These are phyloP conservation scores for Isichthys henryi DNA, from an alignment of 2,113 vertebrate species.

Conservation along the genomic window DNA sequence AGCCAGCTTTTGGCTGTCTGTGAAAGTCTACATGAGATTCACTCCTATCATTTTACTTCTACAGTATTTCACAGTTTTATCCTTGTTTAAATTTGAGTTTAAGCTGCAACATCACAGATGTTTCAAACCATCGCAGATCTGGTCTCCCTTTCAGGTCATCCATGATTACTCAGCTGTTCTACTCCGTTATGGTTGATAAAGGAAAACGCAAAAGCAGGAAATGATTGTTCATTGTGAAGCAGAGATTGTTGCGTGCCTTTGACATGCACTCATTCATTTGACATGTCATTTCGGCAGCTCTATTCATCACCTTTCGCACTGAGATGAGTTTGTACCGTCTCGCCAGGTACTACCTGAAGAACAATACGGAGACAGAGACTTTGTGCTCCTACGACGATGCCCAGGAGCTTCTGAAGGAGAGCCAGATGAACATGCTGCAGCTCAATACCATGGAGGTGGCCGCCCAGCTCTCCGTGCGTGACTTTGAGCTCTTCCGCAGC, in stretches of 20 bases:
- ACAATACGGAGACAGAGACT: slow-evolving; percentile 96
- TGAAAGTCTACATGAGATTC: background rate
- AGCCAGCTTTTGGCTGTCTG: background rate
- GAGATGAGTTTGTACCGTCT: background rate
- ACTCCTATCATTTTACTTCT: background rate
- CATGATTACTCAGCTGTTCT: background rate
- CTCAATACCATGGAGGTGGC: slow-evolving; percentile 91
- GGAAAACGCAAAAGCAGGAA: background rate
- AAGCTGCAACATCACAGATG: background rate
- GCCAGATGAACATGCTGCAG: slow-evolving; percentile 84
- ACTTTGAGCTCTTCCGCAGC: slow-evolving; percentile 88
- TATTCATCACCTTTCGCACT: background rate
- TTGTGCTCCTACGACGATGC: slow-evolving; percentile 91
- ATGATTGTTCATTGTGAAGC: background rate
- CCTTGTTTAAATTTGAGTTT: background rate
- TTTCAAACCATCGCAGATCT: background rate
- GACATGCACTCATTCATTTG: background rate
- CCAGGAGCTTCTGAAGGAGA: slow-evolving; percentile 85
- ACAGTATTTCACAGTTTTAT: background rate
- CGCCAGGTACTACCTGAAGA: slow-evolving; percentile 89
- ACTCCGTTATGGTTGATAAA: background rate
- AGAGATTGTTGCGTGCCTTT: background rate
- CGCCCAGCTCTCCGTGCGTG: slow-evolving; percentile 92
- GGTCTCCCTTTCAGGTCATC: background rate
- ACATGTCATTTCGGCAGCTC: background rate